phyloP scores from a whole-genome alignment of 1,140 invertebrate species.

The Akabosia matsudoensis region DNA sequence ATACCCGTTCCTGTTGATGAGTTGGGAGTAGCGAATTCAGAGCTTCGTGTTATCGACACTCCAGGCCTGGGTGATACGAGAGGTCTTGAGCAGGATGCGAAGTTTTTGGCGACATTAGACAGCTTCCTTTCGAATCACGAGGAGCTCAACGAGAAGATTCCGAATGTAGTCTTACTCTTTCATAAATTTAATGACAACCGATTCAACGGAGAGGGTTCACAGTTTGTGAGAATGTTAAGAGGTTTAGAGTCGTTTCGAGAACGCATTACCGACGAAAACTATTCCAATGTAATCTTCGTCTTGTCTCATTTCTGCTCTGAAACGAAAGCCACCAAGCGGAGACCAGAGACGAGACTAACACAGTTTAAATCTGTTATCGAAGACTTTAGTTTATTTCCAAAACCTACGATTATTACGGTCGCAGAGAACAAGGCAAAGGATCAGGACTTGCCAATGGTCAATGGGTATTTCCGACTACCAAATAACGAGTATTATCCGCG shows the following conservation, averaged over 20 bases:
- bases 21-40: neutral
- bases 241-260: conserved; percentile 24
- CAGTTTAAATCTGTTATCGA: conserved; percentile 29
- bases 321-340: neutral
- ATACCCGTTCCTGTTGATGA: conserved; percentile 24
- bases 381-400: conserved; percentile 27
- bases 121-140: conserved; percentile 27
- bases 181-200: conserved; percentile 32
- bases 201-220: neutral
- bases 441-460: conserved; percentile 13
- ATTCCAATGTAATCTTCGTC: conserved; percentile 35
- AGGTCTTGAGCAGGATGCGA: conserved; percentile 35
- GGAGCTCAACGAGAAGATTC: conserved; percentile 26
- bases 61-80: conserved; percentile 26
- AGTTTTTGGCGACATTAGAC: conserved; percentile 27
- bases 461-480: conserved; percentile 28
- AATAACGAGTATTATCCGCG: conserved; percentile 32
- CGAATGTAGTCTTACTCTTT: conserved; percentile 29
- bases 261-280: conserved; percentile 24
- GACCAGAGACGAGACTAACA: neutral
- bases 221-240: conserved; percentile 30
- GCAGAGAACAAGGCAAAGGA: conserved; percentile 29
- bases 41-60: neutral
- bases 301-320: conserved; percentile 30
- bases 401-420: conserved; percentile 9